These are phyloP conservation scores for Mixornis gularis DNA, from an alignment of 2,113 vertebrate genomes.

Conservation along the genomic window DNA sequence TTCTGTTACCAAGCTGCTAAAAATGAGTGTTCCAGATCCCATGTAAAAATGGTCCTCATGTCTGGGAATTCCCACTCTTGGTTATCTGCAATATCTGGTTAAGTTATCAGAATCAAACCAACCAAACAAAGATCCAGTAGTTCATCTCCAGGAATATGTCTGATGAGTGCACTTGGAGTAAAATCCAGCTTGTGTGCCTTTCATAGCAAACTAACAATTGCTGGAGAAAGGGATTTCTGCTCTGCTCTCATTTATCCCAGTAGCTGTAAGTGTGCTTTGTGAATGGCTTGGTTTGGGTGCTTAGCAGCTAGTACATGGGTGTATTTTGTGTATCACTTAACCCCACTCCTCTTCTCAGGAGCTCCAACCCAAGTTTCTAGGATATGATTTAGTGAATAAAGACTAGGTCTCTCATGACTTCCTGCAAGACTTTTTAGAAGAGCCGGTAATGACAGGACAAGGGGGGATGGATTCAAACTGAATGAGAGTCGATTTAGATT, in stretches of 20 bases:
- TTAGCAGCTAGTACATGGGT: fast-evolving
- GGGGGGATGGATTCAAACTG: neutral
- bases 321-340: neutral
- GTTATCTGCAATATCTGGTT: neutral
- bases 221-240: neutral
- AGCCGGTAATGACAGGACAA: neutral
- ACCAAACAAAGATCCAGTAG: neutral
- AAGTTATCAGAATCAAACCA: neutral
- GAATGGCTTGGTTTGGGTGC: neutral
- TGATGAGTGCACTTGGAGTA: neutral
- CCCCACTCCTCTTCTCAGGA: neutral
- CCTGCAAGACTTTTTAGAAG: neutral
- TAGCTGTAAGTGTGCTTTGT: neutral
- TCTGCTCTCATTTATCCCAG: neutral
- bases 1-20: neutral
- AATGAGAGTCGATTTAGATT: neutral
- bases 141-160: neutral
- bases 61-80: neutral
- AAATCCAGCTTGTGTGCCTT: neutral
- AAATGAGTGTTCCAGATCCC: neutral
- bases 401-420: neutral
- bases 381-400: neutral
- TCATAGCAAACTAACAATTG: neutral
- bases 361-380: neutral
- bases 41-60: neutral